These are phyloP conservation scores for Ophioderma brevispina DNA, from an alignment of 35 echinoderm and acorn worm genomes.

Conservation along the genomic window DNA sequence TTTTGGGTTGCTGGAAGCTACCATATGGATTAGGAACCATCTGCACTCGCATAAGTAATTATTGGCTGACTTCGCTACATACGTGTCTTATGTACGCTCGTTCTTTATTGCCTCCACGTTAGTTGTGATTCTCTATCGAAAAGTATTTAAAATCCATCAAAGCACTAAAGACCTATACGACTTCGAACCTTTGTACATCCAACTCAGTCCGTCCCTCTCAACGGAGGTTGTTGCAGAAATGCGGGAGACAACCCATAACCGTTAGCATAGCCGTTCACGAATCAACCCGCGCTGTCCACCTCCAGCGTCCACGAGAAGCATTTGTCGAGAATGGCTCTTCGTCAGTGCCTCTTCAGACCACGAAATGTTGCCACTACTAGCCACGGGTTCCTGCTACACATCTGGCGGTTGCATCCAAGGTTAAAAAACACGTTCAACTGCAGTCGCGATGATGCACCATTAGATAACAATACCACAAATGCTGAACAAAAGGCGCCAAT, in stretches of 20 bases:
- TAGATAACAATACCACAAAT: neutral
- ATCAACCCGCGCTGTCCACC: neutral
- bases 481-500: neutral
- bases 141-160: slow-evolving; percentile 13
- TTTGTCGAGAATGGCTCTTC: neutral
- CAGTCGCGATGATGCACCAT: too few relatives aligned
- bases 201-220: neutral
- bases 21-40: neutral
- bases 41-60: neutral
- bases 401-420: too few relatives aligned
- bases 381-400: too few relatives aligned
- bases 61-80: neutral
- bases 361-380: neutral
- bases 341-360: neutral
- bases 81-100: neutral
- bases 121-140: slow-evolving; percentile 15
- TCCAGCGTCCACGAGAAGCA: neutral
- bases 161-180: slow-evolving; percentile 1
- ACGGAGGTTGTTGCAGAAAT: neutral
- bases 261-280: too few relatives aligned
- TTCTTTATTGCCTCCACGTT: neutral
- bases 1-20: neutral
- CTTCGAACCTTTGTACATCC: neutral
- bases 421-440: too few relatives aligned
- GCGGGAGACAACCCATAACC: neutral